Evolutionary conservation across 2,888 invertebrate genomes (phyloP).

Genomic region (Andrena bucephala): DNA sequence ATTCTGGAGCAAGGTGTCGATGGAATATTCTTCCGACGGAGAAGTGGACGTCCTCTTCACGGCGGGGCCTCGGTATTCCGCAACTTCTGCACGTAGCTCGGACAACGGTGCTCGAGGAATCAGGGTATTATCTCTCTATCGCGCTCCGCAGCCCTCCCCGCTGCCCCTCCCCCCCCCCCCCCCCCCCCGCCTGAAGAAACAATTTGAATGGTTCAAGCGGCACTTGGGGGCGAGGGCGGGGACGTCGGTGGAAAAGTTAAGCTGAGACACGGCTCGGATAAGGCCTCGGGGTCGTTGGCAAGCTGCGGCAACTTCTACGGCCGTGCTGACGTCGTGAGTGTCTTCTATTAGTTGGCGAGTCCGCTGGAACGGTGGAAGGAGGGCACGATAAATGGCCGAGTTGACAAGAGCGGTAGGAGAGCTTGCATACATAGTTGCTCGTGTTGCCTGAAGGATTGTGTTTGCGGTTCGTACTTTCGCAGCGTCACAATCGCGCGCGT

Average conservation of each 20-base stretch:
- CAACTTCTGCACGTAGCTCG: constrained; percentile 56
- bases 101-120: constrained; percentile 33
- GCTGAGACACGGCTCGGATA: constrained; percentile 28
- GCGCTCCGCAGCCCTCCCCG: not conserved
- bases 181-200: constrained; percentile 19
- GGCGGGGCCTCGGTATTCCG: constrained; percentile 32
- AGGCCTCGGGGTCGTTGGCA: constrained; percentile 37
- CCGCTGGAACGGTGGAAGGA: constrained; percentile 59
- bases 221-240: constrained; percentile 8
- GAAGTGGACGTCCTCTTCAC: constrained; percentile 37
- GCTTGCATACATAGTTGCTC: constrained; percentile 33
- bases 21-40: not conserved
- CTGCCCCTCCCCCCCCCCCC: too few relatives aligned
- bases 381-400: constrained; percentile 55
- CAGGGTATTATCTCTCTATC: constrained; percentile 53
- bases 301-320: constrained; percentile 42
- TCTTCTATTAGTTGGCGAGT: constrained; percentile 47
- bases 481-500: constrained; percentile 44
- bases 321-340: constrained; percentile 44
- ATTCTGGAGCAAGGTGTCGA: not conserved
- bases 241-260: constrained; percentile 35
- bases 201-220: constrained; percentile 50
- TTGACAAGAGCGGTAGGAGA: constrained; percentile 21
- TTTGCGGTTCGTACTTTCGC: constrained; percentile 72
- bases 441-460: constrained; percentile 62